These are phyloP conservation scores for Dipus sagitta DNA, from an alignment of 2,797 vertebrate species.

Conservation along the genomic window DNA sequence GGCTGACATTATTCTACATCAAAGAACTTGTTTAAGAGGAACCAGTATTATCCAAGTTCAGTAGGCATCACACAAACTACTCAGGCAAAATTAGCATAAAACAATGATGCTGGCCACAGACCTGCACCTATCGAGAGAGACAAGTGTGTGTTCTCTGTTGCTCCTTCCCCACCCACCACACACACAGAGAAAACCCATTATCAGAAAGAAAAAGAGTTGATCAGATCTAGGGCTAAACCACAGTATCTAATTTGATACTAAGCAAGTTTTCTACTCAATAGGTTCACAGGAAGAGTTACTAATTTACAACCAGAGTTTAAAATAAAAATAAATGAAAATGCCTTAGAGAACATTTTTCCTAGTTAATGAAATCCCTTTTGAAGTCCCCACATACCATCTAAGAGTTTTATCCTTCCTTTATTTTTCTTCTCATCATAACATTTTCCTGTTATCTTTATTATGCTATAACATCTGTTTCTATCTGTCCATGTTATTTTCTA, in stretches of 20 bases:
- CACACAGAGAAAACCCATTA: not conserved
- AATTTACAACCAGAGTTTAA: slow-evolving; percentile 1
- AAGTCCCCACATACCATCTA: not conserved
- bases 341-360: not conserved
- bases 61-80: not conserved
- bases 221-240: not conserved
- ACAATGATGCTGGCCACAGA: not conserved
- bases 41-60: not conserved
- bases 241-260: not conserved
- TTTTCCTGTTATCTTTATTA: not conserved
- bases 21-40: not conserved
- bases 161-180: not conserved
- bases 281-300: not conserved
- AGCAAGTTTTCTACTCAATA: not conserved
- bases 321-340: slow-evolving; percentile 16
- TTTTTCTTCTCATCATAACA: not conserved
- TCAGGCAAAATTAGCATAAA: not conserved
- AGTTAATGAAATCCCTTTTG: not conserved
- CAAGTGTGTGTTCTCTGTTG: not conserved
- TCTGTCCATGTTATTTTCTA: not conserved
- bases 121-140: no score
- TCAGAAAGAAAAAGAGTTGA: not conserved
- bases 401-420: not conserved
- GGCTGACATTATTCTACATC: not conserved
- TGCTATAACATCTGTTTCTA: not conserved